phyloP scores from a whole-genome alignment of 35 echinoderm and acorn worm species.

The Apostichopus californicus region DNA sequence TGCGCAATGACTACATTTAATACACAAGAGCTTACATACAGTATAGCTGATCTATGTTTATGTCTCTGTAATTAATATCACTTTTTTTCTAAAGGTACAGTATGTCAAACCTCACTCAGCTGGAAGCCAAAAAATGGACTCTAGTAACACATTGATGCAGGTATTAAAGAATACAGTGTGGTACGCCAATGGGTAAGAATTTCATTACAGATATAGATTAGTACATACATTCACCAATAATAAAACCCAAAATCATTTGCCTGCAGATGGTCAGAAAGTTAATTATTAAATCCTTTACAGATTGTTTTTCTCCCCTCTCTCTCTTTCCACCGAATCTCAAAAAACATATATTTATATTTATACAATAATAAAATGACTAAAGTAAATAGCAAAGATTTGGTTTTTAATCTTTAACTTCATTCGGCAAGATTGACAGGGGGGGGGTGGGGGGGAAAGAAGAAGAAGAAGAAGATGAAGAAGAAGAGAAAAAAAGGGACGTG shows the following conservation, averaged over 20 bases:
- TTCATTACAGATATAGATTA: neutral
- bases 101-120: neutral
- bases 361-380: neutral
- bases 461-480: too few species aligned
- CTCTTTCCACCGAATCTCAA: neutral
- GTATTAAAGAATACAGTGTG: neutral
- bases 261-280: slow-evolving; percentile 17
- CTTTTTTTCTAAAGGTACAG: neutral
- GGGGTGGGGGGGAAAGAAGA: too few species aligned
- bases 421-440: neutral
- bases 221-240: neutral
- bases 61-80: too few species aligned
- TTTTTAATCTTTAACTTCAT: neutral
- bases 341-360: too few species aligned
- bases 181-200: slow-evolving; percentile 2
- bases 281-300: neutral
- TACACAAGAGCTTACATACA: too few species aligned
- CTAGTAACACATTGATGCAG: neutral
- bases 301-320: neutral
- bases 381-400: neutral
- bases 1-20: too few species aligned
- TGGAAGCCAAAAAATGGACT: neutral
- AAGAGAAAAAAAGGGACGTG: too few species aligned
- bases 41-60: too few species aligned
- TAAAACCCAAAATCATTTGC: neutral